Evolutionary conservation across 2,888 invertebrate species (phyloP).

Genomic region (Formica aserva): DNA sequence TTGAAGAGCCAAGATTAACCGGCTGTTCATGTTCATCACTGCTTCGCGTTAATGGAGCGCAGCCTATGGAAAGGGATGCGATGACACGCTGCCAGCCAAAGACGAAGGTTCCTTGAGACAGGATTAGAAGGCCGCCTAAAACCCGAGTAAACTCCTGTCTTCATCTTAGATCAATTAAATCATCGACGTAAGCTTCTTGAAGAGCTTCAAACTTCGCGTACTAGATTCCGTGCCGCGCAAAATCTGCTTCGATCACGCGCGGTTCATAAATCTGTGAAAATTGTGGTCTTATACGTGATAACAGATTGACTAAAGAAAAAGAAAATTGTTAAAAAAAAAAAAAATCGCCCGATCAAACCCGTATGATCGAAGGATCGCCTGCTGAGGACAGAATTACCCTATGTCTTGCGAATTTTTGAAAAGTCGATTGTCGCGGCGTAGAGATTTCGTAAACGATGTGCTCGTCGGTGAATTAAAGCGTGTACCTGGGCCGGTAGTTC

Average conservation of each 20-base stretch:
- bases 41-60: conserved; percentile 61
- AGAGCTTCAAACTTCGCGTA: conserved; percentile 18
- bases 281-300: neutral
- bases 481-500: conserved; percentile 16
- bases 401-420: conserved; percentile 26
- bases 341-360: neutral
- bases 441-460: conserved; percentile 1
- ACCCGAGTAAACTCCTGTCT: conserved; percentile 24
- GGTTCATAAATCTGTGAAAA: conserved; percentile 22
- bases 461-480: conserved; percentile 35
- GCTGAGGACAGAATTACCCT: conserved; percentile 33
- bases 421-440: neutral
- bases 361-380: conserved; percentile 16
- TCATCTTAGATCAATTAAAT: conserved; percentile 42
- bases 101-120: conserved; percentile 50
- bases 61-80: conserved; percentile 37
- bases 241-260: conserved; percentile 22
- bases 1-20: conserved; percentile 57
- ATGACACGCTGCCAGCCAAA: conserved; percentile 43
- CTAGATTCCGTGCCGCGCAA: conserved; percentile 2
- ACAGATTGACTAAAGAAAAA: neutral
- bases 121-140: conserved; percentile 62
- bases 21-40: conserved; percentile 61
- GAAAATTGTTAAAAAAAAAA: neutral
- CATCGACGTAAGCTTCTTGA: conserved; percentile 23